Percentiles rank a stretch among this genome's conserved stretches.
These are phyloP conservation scores for Cisticola juncidis DNA, from an alignment of 2,113 vertebrate genomes.

Conservation along the genomic window DNA sequence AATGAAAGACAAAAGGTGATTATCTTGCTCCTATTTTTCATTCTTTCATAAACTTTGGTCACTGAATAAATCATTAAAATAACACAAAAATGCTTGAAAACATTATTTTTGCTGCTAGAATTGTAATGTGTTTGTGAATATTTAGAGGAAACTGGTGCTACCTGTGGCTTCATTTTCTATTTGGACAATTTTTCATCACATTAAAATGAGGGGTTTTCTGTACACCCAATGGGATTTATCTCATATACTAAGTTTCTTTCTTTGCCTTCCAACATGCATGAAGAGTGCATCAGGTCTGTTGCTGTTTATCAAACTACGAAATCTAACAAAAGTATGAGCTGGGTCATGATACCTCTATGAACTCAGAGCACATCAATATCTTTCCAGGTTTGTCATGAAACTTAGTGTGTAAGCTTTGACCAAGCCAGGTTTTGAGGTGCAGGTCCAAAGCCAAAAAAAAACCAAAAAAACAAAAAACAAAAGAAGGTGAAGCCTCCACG, in stretches of 20 bases:
- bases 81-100: neutral
- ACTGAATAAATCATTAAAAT: neutral
- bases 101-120: neutral
- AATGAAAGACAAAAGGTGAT: neutral
- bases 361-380: neutral
- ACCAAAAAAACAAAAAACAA: neutral
- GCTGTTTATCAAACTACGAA: neutral
- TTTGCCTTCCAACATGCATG: neutral
- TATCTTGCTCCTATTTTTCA: neutral
- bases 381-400: neutral
- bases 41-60: neutral
- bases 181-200: neutral
- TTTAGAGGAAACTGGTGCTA: neutral
- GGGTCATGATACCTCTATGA: rapidly evolving
- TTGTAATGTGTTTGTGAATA: neutral
- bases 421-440: neutral
- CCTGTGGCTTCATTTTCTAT: neutral
- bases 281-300: neutral
- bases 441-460: neutral
- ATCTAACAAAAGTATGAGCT: neutral
- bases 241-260: neutral
- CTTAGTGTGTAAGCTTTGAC: neutral
- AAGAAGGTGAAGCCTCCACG: neutral
- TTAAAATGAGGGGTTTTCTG: neutral
- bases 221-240: neutral